Evolutionary conservation across 2,888 invertebrate species (phyloP), one percentile per base, ranked within the genome.

Genomic region (Halictus quadricinctus): DNA sequence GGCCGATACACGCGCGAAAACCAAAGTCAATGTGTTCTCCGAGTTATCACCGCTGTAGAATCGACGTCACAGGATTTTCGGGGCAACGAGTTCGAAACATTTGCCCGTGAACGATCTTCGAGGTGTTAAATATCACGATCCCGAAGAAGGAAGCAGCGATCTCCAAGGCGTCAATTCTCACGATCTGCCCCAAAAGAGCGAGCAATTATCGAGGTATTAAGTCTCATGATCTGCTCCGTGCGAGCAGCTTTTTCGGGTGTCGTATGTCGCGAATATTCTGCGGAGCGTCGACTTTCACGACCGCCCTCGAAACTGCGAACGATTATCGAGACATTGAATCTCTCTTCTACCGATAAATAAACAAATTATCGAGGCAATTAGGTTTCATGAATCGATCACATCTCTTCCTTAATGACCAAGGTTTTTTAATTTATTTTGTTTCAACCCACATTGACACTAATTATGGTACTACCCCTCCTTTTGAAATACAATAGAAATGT

Each of bases 61-160:
- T 60, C 60, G 60, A 60, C 10, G n/a, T 25, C 6, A 13, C 12
- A 60, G 25, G 5, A 60, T 25, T 60, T 25, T 60, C 60, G 60
- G 25, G 13, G 13, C 25, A 25, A 60, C 60, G 25, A 60, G 60
- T n/a, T 25, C 10, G n/a, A 12, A 13, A 13, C 13, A n/a, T 25
- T n/a, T 25, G 10, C n/a, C 6, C 60, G 25, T 25, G 13, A 25
- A 60, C 60, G 13, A 60, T 25, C 25, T 13, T 4, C 25, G 13
- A 60, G 60, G 60, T 60, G 60, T 60, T 60, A 60, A 60, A 25
- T 60, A 25, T 25, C 60, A 60, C 12, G 60, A 60, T 60, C 60
- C 13, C 13, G 25, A 21, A 54, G 54, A 13, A 21, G 21, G 50
- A 50, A 50, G 25, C 25, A 25, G 25, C 50, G 21, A 54, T 54